These are phyloP conservation scores for Acropternis orthonyx DNA, from an alignment of 2,797 vertebrate species.

Conservation along the genomic window DNA sequence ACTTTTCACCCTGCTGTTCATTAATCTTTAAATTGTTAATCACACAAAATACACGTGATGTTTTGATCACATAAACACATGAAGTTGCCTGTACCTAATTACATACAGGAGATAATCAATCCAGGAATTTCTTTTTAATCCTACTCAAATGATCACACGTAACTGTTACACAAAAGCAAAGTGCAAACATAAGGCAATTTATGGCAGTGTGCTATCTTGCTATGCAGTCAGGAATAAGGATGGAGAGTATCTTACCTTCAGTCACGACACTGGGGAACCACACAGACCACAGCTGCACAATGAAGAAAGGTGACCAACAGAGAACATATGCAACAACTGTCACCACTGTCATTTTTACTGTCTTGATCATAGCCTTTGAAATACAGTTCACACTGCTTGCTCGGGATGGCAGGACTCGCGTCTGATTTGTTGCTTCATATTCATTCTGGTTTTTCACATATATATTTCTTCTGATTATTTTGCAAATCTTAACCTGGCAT, in stretches of 20 bases:
- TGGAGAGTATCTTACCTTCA: slow-evolving; percentile 62
- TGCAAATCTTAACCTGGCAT: slow-evolving; percentile 71
- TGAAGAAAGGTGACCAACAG: slow-evolving; percentile 78
- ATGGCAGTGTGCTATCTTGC: neutral
- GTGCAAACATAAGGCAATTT: neutral
- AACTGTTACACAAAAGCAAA: neutral
- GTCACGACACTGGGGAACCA: slow-evolving; percentile 70
- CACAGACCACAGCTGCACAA: slow-evolving; percentile 73
- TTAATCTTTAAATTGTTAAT: neutral
- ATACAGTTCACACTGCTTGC: slow-evolving; percentile 67
- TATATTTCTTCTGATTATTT: slow-evolving; percentile 67
- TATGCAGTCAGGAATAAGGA: neutral
- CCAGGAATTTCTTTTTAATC: neutral
- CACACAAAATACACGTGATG: neutral
- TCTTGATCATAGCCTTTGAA: slow-evolving; percentile 78
- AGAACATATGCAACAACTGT: slow-evolving; percentile 69
- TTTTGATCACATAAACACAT: neutral
- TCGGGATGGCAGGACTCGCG: slow-evolving; percentile 44
- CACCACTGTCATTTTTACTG: slow-evolving; percentile 76
- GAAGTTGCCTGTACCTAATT: neutral
- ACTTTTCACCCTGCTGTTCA: neutral
- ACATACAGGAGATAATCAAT: neutral
- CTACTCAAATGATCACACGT: neutral
- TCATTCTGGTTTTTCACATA: slow-evolving; percentile 55
- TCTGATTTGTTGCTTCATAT: slow-evolving; percentile 34